phyloP scores from a whole-genome alignment of 2,797 vertebrate genomes.

The Eospalax fontanierii region DNA sequence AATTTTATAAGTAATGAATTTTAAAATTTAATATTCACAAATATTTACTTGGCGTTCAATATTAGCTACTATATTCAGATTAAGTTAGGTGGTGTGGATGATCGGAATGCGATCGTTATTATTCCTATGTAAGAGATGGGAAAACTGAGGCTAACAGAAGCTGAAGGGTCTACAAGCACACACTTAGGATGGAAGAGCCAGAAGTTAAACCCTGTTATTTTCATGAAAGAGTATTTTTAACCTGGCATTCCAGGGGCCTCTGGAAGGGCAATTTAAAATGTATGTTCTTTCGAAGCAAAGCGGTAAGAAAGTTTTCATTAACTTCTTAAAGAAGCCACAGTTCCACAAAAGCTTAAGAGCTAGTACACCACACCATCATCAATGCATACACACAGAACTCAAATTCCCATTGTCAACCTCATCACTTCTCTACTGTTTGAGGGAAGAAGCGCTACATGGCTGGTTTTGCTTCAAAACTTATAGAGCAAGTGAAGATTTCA shows the following conservation, averaged over 20 bases:
- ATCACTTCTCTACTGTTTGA: background rate
- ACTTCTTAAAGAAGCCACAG: background rate
- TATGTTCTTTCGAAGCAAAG: background rate
- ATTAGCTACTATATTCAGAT: background rate
- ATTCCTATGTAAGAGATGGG: background rate
- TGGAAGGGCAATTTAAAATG: background rate
- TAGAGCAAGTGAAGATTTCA: conserved; percentile 58
- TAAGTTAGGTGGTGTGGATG: conserved; percentile 17
- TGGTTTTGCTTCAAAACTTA: conserved; percentile 51
- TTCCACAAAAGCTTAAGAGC: background rate
- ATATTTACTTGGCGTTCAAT: conserved; percentile 3
- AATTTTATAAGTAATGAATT: conserved; percentile 56
- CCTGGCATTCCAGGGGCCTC: background rate
- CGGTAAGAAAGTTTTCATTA: background rate
- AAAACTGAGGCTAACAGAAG: conserved; percentile 32
- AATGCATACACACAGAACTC: background rate
- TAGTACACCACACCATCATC: no score
- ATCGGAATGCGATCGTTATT: background rate
- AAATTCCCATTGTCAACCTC: background rate
- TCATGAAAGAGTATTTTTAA: background rate
- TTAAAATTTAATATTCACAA: conserved; percentile 33
- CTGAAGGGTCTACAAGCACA: background rate
- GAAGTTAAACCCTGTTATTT: conserved; percentile 40
- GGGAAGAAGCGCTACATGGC: background rate
- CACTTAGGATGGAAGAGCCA: background rate